Evolutionary conservation across 1,140 invertebrate species (phyloP).

Genomic region (Bombus pyrosoma): DNA sequence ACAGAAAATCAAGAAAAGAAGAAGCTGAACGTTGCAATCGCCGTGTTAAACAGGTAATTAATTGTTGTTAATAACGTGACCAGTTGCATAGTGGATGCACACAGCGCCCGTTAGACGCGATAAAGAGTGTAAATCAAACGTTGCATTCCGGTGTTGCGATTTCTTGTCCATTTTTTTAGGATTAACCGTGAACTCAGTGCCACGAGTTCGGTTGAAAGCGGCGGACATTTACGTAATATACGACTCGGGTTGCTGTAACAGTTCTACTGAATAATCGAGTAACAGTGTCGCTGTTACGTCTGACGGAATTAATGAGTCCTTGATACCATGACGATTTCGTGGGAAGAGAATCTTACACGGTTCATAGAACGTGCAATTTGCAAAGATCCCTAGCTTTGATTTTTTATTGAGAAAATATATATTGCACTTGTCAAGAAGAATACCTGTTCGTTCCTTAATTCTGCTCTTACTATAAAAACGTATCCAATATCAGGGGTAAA

Average conservation of each 20-base stretch:
- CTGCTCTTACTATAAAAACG: no score
- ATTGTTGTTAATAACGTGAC: conserved; percentile 34
- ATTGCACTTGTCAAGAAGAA: no score
- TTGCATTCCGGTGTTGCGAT: conserved; percentile 28
- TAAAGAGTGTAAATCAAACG: conserved; percentile 47
- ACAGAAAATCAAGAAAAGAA: not conserved
- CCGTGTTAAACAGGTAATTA: conserved; percentile 33
- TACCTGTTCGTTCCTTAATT: no score
- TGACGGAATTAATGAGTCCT: conserved; percentile 8
- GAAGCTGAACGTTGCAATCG: not conserved
- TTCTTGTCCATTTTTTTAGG: conserved; percentile 28
- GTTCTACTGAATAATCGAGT: conserved; percentile 29
- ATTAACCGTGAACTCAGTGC: conserved; percentile 25
- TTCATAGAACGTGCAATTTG: not conserved
- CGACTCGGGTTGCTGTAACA: conserved; percentile 5
- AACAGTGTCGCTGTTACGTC: conserved; percentile 13
- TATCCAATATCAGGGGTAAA: no score
- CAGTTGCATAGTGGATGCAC: conserved; percentile 22
- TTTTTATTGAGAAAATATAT: not conserved
- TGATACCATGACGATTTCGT: conserved; percentile 11
- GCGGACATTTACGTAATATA: conserved; percentile 38
- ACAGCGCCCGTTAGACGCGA: conserved; percentile 41
- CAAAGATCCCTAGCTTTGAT: not conserved
- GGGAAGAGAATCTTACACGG: not conserved
- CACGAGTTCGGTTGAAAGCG: not conserved